Percentiles rank a stretch among this genome's conserved stretches.
phyloP scores from a whole-genome alignment of 2,113 vertebrate species.

The Electrona antarctica region DNA sequence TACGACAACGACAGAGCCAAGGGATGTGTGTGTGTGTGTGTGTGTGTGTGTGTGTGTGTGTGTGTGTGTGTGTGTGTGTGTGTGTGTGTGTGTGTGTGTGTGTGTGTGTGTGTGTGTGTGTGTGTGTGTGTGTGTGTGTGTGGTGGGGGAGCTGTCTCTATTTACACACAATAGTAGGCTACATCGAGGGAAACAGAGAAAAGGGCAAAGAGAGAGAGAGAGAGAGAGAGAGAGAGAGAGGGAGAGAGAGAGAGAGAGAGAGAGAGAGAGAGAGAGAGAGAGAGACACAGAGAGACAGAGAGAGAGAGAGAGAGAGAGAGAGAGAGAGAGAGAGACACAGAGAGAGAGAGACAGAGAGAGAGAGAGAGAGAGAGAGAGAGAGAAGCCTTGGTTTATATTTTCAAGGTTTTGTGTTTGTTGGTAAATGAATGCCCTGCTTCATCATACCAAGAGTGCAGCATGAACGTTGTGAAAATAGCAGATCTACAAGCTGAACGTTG shows the following conservation, averaged over 20 bases:
- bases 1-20: conserved; percentile 61
- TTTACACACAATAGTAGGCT: too few relatives aligned
- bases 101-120: conserved; percentile 37
- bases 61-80: conserved; percentile 18
- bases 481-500: too few relatives aligned
- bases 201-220: neutral
- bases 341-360: too few relatives aligned
- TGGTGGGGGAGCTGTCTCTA: too few relatives aligned
- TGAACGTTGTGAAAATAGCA: too few relatives aligned
- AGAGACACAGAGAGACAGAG: neutral
- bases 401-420: too few relatives aligned
- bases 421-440: too few relatives aligned
- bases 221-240: neutral
- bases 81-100: conserved; percentile 29
- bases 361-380: neutral
- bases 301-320: neutral
- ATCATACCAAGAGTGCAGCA: too few relatives aligned
- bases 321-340: neutral
- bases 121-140: too few relatives aligned
- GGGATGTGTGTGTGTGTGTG: conserved; percentile 56
- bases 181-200: neutral
- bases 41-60: neutral
- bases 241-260: neutral
- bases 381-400: too few relatives aligned
- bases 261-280: neutral